Percentiles rank a stretch among this genome's conserved stretches.
phyloP scores from a whole-genome alignment of 2,113 vertebrate genomes.

The Marmota monax region DNA sequence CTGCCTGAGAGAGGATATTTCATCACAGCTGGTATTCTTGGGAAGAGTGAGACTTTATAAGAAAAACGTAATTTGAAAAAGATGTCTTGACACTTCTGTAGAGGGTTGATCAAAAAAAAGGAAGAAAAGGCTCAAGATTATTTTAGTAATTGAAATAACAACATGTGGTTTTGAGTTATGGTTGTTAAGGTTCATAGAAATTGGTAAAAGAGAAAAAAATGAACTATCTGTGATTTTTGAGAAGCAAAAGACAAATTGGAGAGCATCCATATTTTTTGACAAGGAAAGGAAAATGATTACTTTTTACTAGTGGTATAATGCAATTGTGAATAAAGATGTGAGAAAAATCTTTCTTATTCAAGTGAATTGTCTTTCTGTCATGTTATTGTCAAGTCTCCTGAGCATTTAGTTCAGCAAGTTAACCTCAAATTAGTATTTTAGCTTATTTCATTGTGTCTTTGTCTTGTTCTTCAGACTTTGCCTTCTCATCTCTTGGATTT shows the following conservation, averaged over 20 bases:
- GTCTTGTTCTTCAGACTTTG: neutral
- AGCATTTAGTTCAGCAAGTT: neutral
- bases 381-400: neutral
- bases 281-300: neutral
- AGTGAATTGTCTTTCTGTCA: neutral
- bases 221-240: too few species aligned
- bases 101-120: slow-evolving; percentile 5
- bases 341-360: neutral
- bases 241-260: neutral
- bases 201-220: neutral
- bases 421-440: neutral
- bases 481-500: neutral
- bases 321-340: neutral
- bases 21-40: slow-evolving; percentile 24
- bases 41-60: slow-evolving; percentile 4
- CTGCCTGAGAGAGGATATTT: slow-evolving; percentile 16
- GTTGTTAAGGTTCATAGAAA: neutral
- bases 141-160: neutral
- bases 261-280: neutral
- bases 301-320: neutral
- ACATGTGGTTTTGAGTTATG: neutral
- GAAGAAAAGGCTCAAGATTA: neutral
- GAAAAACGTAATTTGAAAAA: slow-evolving; percentile 8
- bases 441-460: neutral
- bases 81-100: neutral